Conservation (phyloP, 2,797 vertebrate genomes). For the Coilia nasus region DNA sequence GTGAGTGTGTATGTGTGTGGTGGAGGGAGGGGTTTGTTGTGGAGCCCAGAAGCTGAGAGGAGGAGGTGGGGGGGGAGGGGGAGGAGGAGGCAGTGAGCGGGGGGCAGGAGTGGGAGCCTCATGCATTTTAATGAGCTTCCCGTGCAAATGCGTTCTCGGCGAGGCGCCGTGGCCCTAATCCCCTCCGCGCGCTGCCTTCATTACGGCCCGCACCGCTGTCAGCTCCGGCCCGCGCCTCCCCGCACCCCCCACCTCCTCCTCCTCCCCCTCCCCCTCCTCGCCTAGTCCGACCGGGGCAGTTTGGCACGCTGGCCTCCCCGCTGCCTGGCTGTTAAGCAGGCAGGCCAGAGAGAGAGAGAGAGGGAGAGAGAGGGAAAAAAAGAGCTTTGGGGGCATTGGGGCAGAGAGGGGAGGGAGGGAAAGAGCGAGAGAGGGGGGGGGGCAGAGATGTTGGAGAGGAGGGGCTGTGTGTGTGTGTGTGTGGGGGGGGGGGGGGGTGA, state of each 20-base stretch:
- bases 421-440: background rate
- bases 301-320: conserved; percentile 38
- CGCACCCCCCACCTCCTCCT: conserved; percentile 13
- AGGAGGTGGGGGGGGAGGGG: conserved; percentile 48
- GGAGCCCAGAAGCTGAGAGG: conserved; percentile 22
- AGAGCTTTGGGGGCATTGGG: background rate
- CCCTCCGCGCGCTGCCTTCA: conserved; percentile 79
- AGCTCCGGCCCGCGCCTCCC: conserved; percentile 53
- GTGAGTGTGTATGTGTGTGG: background rate
- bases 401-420: background rate
- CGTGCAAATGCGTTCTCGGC: conserved; percentile 83
- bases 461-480: background rate
- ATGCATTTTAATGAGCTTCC: conserved; percentile 88
- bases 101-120: conserved; percentile 73
- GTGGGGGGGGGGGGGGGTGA: conserved; percentile 14
- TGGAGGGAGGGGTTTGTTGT: conserved; percentile 12
- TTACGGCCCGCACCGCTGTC: conserved; percentile 78
- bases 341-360: conserved; percentile 31
- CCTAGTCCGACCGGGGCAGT: conserved; percentile 25
- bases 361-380: background rate
- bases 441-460: background rate
- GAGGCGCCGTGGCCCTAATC: conserved; percentile 80
- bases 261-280: background rate
- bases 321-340: conserved; percentile 46
- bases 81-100: conserved; percentile 25